Evolutionary conservation across 2,797 vertebrate species (phyloP), one percentile per base, ranked within the genome.

Genomic region (Pseudopleuronectes americanus): DNA sequence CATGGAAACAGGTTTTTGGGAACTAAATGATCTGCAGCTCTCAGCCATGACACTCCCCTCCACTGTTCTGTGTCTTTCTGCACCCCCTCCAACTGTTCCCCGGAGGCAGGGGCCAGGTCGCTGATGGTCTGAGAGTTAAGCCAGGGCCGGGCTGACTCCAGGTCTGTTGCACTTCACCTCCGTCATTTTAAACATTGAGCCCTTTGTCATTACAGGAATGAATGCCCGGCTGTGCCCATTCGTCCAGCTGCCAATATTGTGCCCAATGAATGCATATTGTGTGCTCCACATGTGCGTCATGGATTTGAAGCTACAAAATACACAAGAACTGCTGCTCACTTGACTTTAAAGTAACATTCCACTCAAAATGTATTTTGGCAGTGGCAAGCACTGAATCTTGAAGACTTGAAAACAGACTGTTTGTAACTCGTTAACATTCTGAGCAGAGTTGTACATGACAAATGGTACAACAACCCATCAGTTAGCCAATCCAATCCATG

Each of bases 121-220:
- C 9, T 41, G 60, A 41, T 2, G 7, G 55, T 22, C 38, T 54
- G 55, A 72, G 38, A 69, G 54, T 28, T 1, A 23, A 49, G 48
- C 3, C 8, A 3, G 8, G 9, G 64, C n/a, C 38, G 23, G 26
- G 62, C 13, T 9, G 63, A 58, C 63, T 22, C 26, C 47, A 61
- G 56, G 51, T 57, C 57, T 58, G 43, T 19, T 45, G 6, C 55
- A 48, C 48, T 48, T 64, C n/a, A 56, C 48, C 22, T 68, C 51
- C n/a, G 13, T 4, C 6, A 28, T 28, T 28, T 28, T 28, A 28
- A 28, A 88, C 76, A 81, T 57, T 58, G 17, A 61, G 28, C 45
- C 66, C 73, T 77, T 47, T 87, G 80, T 85, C 17, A 16, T 6
- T 8, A 8, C 1, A 9, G 53, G 64, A 57, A 83, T 56, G 87